Evolutionary conservation across 2,888 invertebrate genomes (phyloP), one percentile per base, ranked within the genome.

Genomic region (Sepioteuthis lessoniana): DNA sequence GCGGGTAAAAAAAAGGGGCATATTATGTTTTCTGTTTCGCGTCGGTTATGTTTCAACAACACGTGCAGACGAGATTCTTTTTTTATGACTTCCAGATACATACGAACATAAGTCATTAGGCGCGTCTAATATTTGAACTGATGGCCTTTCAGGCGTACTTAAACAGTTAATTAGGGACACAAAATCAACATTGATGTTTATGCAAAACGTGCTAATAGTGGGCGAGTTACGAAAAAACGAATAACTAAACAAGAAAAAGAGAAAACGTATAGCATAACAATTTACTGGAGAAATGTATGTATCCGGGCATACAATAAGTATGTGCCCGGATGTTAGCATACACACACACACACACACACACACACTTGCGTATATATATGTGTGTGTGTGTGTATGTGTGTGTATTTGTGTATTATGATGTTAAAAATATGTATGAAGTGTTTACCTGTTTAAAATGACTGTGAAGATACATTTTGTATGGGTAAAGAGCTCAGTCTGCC

Each of bases 171-270:
- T 76, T 76, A 76, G 76, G 76, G 76, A 19, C n/a, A 76, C n/a
- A 76, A 76, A 76, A 76, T 76, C 76, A 76, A 76, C 76, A 76
- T 76, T 76, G 76, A n/a, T 76, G 76, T 76, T 76, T 76, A 76
- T 76, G 76, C 76, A 76, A n/a, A 76, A 35, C n/a, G 76, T 16
- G n/a, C 35, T 76, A 76, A 76, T 76, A 35, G n/a, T 35, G n/a
- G 76, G 76, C n/a, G n/a, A 35, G 76, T 35, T 76, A 60, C 60
- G 28, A 60, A 60, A 7, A 60, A 31, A 31, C 5, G 31, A 60
- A 60, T 10, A 31, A 60, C 60, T 28, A n/a, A 35, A 76, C 76
- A 76, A 76, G n/a, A 76, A 76, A n/a, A 42, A 16, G 13, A 76
- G n/a, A 76, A n/a, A 31, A 76, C 10, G 16, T n/a, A 8, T 7